These are phyloP conservation scores for Tholera decimalis DNA, from an alignment of 2,888 invertebrate species.

Conservation along the genomic window DNA sequence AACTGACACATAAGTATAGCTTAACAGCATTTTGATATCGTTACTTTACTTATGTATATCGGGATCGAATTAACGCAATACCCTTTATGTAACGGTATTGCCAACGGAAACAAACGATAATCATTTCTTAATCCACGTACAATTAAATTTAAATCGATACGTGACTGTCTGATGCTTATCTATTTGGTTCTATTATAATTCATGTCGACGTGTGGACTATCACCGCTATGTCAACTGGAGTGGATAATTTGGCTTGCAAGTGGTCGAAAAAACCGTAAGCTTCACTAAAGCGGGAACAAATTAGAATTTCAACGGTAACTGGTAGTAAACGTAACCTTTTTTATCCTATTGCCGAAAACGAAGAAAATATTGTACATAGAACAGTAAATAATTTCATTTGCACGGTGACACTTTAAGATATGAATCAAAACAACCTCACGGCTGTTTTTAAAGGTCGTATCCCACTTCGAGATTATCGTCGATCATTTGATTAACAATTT, in stretches of 20 bases:
- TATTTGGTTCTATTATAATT: slow-evolving; percentile 36
- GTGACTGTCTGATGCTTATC: slow-evolving; percentile 33
- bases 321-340: slow-evolving; percentile 4
- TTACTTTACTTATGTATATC: slow-evolving; percentile 40
- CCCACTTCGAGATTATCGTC: slow-evolving; percentile 44
- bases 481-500: slow-evolving; percentile 59
- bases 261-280: slow-evolving; percentile 45
- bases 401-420: slow-evolving; percentile 14
- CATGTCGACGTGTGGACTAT: slow-evolving; percentile 28
- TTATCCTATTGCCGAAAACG: background rate
- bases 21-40: slow-evolving; percentile 43
- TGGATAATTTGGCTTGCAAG: slow-evolving; percentile 46
- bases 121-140: slow-evolving; percentile 39
- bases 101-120: slow-evolving; percentile 43
- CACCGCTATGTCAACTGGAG: slow-evolving; percentile 45
- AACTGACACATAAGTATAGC: slow-evolving; percentile 27
- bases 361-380: background rate
- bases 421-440: slow-evolving; percentile 22
- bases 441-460: slow-evolving; percentile 52
- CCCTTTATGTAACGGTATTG: slow-evolving; percentile 48
- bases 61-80: slow-evolving; percentile 32
- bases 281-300: slow-evolving; percentile 29
- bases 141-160: slow-evolving; percentile 42
- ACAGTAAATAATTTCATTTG: slow-evolving; percentile 1
- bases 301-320: slow-evolving; percentile 45